Conservation (phyloP, 2,113 vertebrate genomes). For the Carassius carassius region DNA sequence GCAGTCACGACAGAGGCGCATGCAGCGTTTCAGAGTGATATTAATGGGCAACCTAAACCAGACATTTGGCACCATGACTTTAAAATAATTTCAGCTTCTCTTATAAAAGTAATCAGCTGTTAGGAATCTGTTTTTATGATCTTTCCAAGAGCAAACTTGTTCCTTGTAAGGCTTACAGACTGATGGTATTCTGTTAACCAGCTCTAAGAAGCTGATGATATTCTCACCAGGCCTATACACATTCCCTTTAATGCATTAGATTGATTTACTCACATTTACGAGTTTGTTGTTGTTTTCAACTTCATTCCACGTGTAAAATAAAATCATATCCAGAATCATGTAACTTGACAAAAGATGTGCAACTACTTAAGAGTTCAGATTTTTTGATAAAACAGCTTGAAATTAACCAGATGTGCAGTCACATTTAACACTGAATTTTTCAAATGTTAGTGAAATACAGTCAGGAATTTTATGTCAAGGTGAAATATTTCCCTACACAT, state of each 20-base stretch:
- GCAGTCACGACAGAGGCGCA: background rate
- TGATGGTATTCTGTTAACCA: background rate
- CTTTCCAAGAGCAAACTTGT: constrained; percentile 48
- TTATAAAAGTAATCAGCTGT: constrained; percentile 60
- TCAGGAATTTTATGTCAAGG: background rate
- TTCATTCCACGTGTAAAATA: background rate
- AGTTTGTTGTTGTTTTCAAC: background rate
- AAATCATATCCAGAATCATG: background rate
- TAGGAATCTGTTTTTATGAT: constrained; percentile 4
- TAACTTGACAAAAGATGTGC: background rate
- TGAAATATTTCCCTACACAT: background rate
- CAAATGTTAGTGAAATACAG: background rate
- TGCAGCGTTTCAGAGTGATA: constrained; percentile 4
- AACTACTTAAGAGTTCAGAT: background rate
- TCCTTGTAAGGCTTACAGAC: constrained; percentile 60
- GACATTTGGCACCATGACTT: constrained; percentile 42
- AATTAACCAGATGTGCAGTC: background rate
- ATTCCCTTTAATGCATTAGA: background rate
- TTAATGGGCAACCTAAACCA: constrained; percentile 32
- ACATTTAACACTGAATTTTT: too few species aligned
- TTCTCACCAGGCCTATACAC: background rate
- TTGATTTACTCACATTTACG: background rate
- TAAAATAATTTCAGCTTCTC: constrained; percentile 36
- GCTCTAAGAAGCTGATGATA: background rate
- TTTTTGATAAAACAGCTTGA: background rate